A percentile compares a stretch with the other conserved stretches of the same genome.
Evolutionary conservation across 2,888 invertebrate genomes (phyloP).

Genomic region (Blastobasis adustella): DNA sequence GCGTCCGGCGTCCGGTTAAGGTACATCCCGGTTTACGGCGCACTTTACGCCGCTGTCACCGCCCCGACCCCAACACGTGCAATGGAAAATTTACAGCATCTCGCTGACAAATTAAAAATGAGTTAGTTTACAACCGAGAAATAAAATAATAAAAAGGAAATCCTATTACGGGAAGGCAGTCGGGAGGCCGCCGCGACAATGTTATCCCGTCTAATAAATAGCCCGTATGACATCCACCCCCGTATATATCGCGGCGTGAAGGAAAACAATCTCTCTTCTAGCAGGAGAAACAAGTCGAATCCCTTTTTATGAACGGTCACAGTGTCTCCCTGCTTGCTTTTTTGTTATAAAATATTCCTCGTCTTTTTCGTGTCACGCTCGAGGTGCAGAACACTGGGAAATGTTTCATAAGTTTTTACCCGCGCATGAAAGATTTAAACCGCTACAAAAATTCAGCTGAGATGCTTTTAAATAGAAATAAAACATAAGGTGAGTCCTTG

Average conservation of each 20-base stretch:
- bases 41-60: conserved; percentile 42
- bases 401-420: conserved; percentile 28
- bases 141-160: conserved; percentile 62
- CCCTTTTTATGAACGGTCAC: conserved; percentile 56
- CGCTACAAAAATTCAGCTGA: conserved; percentile 7
- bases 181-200: conserved; percentile 48
- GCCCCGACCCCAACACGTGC: conserved; percentile 36
- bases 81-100: conserved; percentile 56
- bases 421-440: conserved; percentile 17
- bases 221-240: conserved; percentile 56
- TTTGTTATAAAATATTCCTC: conserved; percentile 44
- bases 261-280: conserved; percentile 58
- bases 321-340: conserved; percentile 32
- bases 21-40: conserved; percentile 47
- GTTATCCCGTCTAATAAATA: conserved; percentile 68
- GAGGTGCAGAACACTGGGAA: conserved; percentile 32
- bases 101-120: conserved; percentile 68
- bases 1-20: conserved; percentile 26
- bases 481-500: too few species aligned
- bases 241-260: conserved; percentile 45
- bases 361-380: conserved; percentile 34
- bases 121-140: conserved; percentile 62
- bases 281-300: conserved; percentile 55
- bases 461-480: neutral
- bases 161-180: conserved; percentile 52